Percentiles rank a stretch among this genome's conserved stretches.
These are phyloP conservation scores for Nestor notabilis DNA, from an alignment of 2,113 vertebrate species.

Conservation along the genomic window DNA sequence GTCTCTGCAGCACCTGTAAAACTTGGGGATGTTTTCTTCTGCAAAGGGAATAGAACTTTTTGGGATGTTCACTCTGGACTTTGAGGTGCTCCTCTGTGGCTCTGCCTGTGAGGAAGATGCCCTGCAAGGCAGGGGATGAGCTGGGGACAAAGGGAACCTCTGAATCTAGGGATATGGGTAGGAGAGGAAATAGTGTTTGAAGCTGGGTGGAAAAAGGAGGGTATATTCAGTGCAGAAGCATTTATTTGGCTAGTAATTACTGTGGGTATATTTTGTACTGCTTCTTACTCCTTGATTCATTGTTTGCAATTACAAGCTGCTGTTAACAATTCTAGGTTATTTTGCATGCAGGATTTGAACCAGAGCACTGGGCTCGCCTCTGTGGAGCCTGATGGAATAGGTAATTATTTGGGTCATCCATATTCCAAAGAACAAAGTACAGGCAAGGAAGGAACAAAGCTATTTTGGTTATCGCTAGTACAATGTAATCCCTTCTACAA, in stretches of 20 bases:
- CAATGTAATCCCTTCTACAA: background rate
- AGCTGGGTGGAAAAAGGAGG: background rate
- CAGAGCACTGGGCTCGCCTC: background rate
- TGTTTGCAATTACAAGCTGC: background rate
- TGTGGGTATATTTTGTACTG: background rate
- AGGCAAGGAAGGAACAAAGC: background rate
- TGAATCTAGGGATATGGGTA: background rate
- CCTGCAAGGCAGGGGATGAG: background rate
- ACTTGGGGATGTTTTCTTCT: background rate
- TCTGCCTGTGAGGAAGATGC: background rate
- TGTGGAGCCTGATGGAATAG: background rate
- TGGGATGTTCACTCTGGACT: background rate
- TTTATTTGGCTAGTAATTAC: background rate
- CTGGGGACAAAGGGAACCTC: background rate
- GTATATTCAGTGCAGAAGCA: background rate
- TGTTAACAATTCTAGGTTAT: background rate
- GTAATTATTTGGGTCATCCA: background rate
- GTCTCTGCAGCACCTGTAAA: background rate
- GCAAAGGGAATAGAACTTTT: background rate
- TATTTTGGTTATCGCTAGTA: background rate
- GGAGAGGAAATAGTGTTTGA: background rate
- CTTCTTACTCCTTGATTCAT: background rate
- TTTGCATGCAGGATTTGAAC: background rate
- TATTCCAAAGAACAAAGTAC: background rate
- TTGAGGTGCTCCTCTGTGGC: background rate